These are phyloP conservation scores for Camelus bactrianus DNA, from an alignment of 2,113 vertebrate species.

Conservation along the genomic window DNA sequence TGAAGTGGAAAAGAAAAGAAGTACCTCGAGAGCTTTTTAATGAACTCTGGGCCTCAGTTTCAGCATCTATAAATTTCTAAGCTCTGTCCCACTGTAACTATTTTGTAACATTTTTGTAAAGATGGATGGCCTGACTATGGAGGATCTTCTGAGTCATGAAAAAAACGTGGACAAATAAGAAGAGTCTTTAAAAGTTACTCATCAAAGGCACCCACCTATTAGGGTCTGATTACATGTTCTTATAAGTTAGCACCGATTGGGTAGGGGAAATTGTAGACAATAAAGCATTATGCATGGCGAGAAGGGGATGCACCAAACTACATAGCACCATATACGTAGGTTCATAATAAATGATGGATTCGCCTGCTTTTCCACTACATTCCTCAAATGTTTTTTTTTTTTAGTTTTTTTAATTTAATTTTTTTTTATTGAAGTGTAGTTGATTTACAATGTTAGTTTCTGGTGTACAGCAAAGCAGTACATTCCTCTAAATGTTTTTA, in stretches of 20 bases:
- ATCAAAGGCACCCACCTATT: conserved; percentile 1
- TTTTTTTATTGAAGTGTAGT: no score
- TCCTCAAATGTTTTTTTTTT: background rate
- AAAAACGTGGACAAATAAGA: background rate
- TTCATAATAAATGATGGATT: background rate
- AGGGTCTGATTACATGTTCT: background rate
- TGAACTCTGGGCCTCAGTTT: background rate
- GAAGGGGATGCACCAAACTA: background rate
- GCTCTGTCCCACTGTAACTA: background rate
- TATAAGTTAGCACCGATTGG: background rate
- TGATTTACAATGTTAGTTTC: no score
- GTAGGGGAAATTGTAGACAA: background rate
- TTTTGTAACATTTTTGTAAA: conserved; percentile 45
- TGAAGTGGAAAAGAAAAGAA: background rate
- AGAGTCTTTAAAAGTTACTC: conserved; percentile 6
- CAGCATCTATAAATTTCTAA: background rate
- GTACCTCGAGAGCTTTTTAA: background rate
- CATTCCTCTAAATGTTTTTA: background rate
- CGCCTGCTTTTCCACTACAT: background rate
- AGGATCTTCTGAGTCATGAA: background rate
- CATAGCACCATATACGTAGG: background rate
- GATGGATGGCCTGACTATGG: background rate
- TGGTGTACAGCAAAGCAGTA: no score
- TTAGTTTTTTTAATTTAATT: no score
- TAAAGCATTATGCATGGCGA: background rate